phyloP scores from a whole-genome alignment of 2,797 vertebrate species.

The Distichodus sexfasciatus region DNA sequence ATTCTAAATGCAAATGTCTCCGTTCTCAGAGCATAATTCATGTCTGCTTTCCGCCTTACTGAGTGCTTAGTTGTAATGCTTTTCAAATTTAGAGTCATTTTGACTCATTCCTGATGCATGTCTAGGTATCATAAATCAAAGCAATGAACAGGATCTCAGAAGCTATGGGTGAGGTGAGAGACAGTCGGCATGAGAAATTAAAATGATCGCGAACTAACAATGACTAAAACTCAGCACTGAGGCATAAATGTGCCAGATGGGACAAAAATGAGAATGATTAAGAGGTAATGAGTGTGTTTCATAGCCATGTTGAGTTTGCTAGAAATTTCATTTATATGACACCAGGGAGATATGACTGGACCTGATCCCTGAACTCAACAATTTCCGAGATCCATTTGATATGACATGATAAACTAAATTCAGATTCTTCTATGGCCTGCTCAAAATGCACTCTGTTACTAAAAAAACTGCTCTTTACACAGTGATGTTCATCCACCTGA shows the following conservation, averaged over 20 bases:
- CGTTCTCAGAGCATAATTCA: background rate
- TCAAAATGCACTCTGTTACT: conserved; percentile 5
- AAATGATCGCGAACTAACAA: background rate
- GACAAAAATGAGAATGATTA: no score
- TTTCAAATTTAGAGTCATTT: background rate
- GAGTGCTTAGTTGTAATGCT: background rate
- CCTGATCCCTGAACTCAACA: background rate
- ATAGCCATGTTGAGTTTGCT: background rate
- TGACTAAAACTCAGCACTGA: no score
- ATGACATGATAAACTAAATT: conserved; percentile 5
- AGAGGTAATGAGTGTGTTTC: background rate
- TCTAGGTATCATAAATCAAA: no score
- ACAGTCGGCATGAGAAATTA: background rate
- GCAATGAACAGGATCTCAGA: no score
- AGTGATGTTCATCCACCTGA: conserved; percentile 3
- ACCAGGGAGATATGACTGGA: conserved; percentile 9
- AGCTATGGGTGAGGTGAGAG: no score
- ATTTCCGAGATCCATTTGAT: background rate
- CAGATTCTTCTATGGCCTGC: conserved; percentile 6
- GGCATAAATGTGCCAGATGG: no score
- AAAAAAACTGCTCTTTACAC: conserved; percentile 9
- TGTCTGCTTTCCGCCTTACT: background rate
- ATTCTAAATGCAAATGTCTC: background rate
- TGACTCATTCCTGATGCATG: no score
- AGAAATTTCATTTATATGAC: background rate